Base-by-base conservation (phyloP, 2,888 invertebrate species). In the Subacronicta megacephala region DNA sequence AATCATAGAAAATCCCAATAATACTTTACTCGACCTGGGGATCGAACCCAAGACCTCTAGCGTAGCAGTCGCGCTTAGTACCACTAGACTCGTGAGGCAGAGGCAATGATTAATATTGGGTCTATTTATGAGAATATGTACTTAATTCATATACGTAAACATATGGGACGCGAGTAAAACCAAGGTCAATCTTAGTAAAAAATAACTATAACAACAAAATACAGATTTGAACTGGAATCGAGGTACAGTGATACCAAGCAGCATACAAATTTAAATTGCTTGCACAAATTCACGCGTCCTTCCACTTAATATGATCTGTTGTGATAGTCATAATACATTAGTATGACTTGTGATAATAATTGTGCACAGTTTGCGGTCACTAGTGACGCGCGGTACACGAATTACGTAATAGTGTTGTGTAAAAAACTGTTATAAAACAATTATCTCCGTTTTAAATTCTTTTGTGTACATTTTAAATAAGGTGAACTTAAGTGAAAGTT, bases 301-400 rank as follows among this genome's bases (percentile, higher is more conserved):
- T 62, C 67, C 71, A 75, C 63, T 84, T 77, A 77, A 75, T 77
- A 76, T 64, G 70, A 79, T 81, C 77, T 78, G 68, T 70, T 73
- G 55, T 75, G 67, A 75, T 77, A 63, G 50, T 63, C 66, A 69
- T 65, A 66, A 68, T 75, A 68, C 64, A 64, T 72, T 73, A 72
- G 53, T 50, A 42, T 47, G 44, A 12, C 17, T 51, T 35, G 50
- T 43, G 31, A 41, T 58, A 45, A 64, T 71, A 58, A 64, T 57
- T 53, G 47, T 59, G 57, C 43, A 20, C 72, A 64, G 67, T 71
- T 0, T 47, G 40, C 41, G 18, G 37, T 49, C 43, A 29, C 31
- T 15, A 47, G 29, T 26, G 49, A 52, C 31, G 36, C 40, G 49
- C 18, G 23, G 4, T 26, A 50, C 54, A 73, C 57, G 38, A n/a